Evolutionary conservation across 2,888 invertebrate species (phyloP), one percentile per base, ranked within the genome.

Genomic region (Protodeltote pygarga): DNA sequence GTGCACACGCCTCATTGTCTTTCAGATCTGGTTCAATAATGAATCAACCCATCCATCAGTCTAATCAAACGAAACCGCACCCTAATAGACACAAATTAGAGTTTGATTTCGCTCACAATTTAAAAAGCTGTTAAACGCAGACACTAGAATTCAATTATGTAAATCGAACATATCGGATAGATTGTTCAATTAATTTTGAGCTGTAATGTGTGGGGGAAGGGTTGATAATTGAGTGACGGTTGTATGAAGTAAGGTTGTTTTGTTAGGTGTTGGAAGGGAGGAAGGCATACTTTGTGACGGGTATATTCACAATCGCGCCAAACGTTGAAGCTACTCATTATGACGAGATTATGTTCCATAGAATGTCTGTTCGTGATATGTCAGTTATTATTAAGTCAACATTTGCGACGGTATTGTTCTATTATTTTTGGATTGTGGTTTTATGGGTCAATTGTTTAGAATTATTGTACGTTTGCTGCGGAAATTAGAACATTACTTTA

Each of bases 261-360:
- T 10, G 15, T 9, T 25, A 0, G 11, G 19, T 13, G 32, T 11
- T 27, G 17, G 13, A 21, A 23, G 24, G 20, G 40, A 55, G 41
- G 37, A 28, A n/a, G 16, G 49, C 28, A 59, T 57, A 54, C 61
- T 67, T 76, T 75, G 75, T 82, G 84, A 77, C 73, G 69, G 73
- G 76, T 73, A 73, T 77, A 69, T 65, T 69, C 71, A 75, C 83
- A 81, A 84, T 80, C 76, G 78, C 75, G 73, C 77, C 84, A 83
- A 77, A 70, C 77, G 49, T 74, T 77, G 60, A 60, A 78, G 79
- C 73, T 71, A 76, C 75, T 85, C 77, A 77, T 81, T 79, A 77
- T 78, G 75, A 77, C 65, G 71, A 57, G 67, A 72, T 74, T 77
- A 74, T 65, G 52, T 60, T 60, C 38, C 55, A 62, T 37, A 47